These are phyloP conservation scores for Phaethon lepturus DNA, from an alignment of 2,113 vertebrate genomes.

Conservation along the genomic window DNA sequence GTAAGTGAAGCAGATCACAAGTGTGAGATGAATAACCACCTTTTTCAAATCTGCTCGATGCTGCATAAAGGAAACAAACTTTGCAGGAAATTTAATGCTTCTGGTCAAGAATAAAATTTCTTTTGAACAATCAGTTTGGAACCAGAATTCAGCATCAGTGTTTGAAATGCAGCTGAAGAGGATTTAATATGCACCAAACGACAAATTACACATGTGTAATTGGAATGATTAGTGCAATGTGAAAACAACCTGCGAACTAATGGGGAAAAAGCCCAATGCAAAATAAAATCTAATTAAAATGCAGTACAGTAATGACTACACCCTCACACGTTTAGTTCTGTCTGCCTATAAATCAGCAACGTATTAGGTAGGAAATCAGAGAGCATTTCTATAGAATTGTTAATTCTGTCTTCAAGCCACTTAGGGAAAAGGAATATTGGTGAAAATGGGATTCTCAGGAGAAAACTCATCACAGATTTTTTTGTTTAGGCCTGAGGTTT, in stretches of 20 bases:
- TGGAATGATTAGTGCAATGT: not conserved
- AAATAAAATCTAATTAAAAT: constrained; percentile 24
- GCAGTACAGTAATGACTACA: not conserved
- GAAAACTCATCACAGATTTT: not conserved
- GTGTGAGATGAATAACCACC: not conserved
- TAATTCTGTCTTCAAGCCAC: not conserved
- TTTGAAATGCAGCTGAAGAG: not conserved
- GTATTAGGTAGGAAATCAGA: not conserved
- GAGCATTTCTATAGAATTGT: not conserved
- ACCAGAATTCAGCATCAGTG: not conserved
- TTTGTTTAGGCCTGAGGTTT: not conserved
- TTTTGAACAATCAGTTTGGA: not conserved
- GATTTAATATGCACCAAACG: not conserved
- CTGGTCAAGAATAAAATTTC: not conserved
- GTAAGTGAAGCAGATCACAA: not conserved
- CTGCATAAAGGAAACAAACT: not conserved
- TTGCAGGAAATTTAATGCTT: not conserved
- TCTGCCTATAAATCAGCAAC: not conserved
- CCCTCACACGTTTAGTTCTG: not conserved
- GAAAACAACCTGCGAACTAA: constrained; percentile 5
- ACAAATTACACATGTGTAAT: not conserved
- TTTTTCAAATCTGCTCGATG: not conserved
- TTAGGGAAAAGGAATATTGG: not conserved
- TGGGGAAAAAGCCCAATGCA: not conserved
- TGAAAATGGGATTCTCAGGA: not conserved